A percentile compares a stretch with the other conserved stretches of the same genome.
phyloP scores from a whole-genome alignment of 2,888 invertebrate genomes.

The Microchrysa polita region DNA sequence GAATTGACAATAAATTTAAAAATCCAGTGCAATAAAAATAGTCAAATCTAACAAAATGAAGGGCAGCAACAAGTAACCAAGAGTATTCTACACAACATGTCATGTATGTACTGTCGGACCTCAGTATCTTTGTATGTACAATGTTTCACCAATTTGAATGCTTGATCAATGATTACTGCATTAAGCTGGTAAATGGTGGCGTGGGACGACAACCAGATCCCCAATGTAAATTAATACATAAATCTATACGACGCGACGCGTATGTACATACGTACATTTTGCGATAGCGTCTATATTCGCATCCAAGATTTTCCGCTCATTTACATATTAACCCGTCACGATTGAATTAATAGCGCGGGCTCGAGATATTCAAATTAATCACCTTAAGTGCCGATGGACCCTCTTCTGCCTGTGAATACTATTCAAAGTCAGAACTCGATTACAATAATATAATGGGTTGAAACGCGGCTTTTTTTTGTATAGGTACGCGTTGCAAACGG shows the following conservation, averaged over 20 bases:
- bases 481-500: too few species aligned
- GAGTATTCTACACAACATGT: neutral
- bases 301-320: neutral
- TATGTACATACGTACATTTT: too few species aligned
- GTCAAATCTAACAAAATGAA: slow-evolving; percentile 1
- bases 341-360: neutral
- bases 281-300: too few species aligned
- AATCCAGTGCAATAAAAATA: neutral
- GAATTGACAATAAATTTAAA: neutral
- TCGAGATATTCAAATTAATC: too few species aligned
- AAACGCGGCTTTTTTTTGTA: too few species aligned
- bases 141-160: neutral
- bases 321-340: neutral
- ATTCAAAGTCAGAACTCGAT: too few species aligned
- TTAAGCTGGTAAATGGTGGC: neutral
- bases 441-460: too few species aligned
- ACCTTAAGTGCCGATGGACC: too few species aligned
- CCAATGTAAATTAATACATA: neutral
- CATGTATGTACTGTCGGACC: too few species aligned
- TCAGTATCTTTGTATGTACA: neutral
- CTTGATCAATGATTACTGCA: neutral
- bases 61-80: neutral
- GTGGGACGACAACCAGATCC: neutral
- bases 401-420: too few species aligned
- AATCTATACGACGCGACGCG: too few species aligned